These are phyloP conservation scores for Potamarius usumacintae DNA, from an alignment of 2,113 vertebrate genomes.

Conservation along the genomic window DNA sequence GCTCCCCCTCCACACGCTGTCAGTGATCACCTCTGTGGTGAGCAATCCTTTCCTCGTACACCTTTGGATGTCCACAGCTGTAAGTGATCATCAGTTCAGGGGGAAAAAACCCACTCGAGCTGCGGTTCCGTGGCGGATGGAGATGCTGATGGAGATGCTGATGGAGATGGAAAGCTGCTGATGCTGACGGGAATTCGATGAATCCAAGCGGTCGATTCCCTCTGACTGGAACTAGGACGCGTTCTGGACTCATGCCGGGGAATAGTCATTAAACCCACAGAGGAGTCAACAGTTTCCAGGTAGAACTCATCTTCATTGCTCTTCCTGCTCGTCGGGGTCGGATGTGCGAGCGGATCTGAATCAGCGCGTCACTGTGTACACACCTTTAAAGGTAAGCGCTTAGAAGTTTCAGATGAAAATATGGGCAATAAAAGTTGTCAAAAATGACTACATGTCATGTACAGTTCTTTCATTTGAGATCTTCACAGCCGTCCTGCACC, in stretches of 20 bases:
- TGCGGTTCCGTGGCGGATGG: neutral
- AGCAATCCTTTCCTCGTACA: neutral
- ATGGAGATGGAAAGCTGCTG: neutral
- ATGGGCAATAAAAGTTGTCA: neutral
- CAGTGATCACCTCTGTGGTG: neutral
- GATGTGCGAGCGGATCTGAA: slow-evolving; percentile 19
- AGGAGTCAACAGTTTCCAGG: neutral
- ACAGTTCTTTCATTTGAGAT: neutral
- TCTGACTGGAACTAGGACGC: slow-evolving; percentile 12
- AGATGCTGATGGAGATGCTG: too few species aligned
- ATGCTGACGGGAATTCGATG: neutral
- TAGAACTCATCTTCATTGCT: neutral
- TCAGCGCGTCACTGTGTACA: neutral
- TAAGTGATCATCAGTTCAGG: too few species aligned
- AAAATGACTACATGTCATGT: neutral
- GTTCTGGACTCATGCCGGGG: neutral
- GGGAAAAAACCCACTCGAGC: neutral
- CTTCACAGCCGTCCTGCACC: neutral
- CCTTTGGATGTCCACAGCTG: neutral
- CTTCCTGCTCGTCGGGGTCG: neutral
- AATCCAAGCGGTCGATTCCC: neutral
- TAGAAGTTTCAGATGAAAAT: neutral
- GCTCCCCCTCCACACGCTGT: neutral
- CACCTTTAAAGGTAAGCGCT: slow-evolving; percentile 19
- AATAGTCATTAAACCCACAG: neutral